Conservation (phyloP, 2,888 invertebrate species). For the Octonoba sinensis region DNA sequence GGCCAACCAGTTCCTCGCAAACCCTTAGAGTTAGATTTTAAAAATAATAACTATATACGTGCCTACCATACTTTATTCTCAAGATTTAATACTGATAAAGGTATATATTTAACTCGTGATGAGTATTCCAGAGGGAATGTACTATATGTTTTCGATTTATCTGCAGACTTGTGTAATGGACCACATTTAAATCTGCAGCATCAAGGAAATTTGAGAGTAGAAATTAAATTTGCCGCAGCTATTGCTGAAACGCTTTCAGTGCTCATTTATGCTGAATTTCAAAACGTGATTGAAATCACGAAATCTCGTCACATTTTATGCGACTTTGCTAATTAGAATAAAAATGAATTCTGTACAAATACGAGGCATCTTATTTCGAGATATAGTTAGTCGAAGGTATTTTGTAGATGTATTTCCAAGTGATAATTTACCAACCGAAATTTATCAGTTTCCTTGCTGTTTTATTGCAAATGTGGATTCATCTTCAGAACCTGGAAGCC, state of each 20-base stretch:
- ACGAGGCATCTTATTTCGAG: background rate
- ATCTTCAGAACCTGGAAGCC: background rate
- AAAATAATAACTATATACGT: constrained; percentile 45
- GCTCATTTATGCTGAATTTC: constrained; percentile 25
- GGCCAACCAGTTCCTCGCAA: constrained; percentile 66
- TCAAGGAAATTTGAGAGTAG: constrained; percentile 29
- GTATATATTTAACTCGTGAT: constrained; percentile 53
- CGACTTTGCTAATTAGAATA: constrained; percentile 27
- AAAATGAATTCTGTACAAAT: constrained; percentile 23
- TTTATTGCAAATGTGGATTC: background rate
- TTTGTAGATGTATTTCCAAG: constrained; percentile 28
- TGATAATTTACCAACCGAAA: constrained; percentile 12
- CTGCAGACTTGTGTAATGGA: constrained; percentile 20
- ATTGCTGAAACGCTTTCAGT: constrained; percentile 9
- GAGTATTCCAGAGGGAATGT: constrained; percentile 12
- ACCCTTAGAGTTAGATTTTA: constrained; percentile 35
- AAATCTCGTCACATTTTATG: constrained; percentile 63
- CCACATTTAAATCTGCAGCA: constrained; percentile 3
- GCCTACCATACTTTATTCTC: constrained; percentile 68
- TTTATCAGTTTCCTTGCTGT: background rate
- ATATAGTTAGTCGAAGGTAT: background rate
- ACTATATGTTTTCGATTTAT: constrained; percentile 31
- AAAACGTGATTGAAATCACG: constrained; percentile 66
- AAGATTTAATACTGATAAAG: constrained; percentile 66
- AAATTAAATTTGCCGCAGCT: constrained; percentile 19